Evolutionary conservation across 2,113 vertebrate species (phyloP), one percentile per base, ranked within the genome.

Genomic region (Prionailurus viverrinus): DNA sequence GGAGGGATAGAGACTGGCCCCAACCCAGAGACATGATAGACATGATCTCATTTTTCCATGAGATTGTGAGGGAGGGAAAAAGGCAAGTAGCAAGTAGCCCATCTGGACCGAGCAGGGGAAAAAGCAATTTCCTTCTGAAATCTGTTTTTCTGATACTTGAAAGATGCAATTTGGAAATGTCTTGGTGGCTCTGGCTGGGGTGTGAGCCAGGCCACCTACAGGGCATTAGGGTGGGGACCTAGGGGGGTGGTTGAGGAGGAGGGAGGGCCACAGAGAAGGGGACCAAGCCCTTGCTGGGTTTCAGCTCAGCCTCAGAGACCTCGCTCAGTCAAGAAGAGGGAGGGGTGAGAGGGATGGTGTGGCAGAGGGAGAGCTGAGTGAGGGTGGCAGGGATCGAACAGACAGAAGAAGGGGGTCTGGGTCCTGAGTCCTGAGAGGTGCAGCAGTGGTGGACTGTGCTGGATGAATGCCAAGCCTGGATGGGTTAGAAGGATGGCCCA

Each of bases 51-150:
- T 74, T 96, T 94, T 90, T 92, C 45, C 36, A 97, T 96, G 97
- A 98, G 98, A 98, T 97, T 97, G 41, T 25, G 51, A 45, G 15
- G 12, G 80, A 10, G 29, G 65, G 8, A 31, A 41, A 23, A 14
- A 48, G 33, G 55, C 16, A 27, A 74, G 63, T 96, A 13, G 89
- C 95, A 98, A 96, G 90, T 91, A 95, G 65, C 69, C 23, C 80
- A 1, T 3, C 91, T n/a, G 69, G 96, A 89, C 95, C 31, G 95
- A 80, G 68, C 73, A 58, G 61, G 96, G 94, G 94, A 69, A 88
- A 97, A 98, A 97, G 94, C 97, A 98, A 97, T 98, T 98, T 98
- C 97, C 97, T 98, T 82, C 96, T 96, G 96, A 98, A 97, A 98
- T 97, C 93, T 91, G 82, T 94, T 95, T 94, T 97, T 97, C 95